phyloP scores from a whole-genome alignment of 2,797 vertebrate genomes.

The Denticeps clupeoides region DNA sequence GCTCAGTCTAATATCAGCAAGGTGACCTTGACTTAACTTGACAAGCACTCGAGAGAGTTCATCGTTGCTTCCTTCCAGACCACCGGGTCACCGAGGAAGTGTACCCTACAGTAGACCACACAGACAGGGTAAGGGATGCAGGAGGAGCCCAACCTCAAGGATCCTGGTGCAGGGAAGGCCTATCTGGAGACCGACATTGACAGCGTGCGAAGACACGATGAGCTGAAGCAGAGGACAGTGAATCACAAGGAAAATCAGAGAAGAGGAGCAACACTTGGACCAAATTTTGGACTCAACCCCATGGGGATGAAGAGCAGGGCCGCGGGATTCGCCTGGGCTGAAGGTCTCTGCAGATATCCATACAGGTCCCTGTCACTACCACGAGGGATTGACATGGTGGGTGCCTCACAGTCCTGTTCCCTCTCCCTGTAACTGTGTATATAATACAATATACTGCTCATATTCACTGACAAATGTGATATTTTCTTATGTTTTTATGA shows the following conservation, averaged over 20 bases:
- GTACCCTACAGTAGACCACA: slow-evolving; percentile 11
- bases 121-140: slow-evolving; percentile 21
- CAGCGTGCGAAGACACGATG: slow-evolving; percentile 37
- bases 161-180: slow-evolving; percentile 33
- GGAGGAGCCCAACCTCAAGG: slow-evolving; percentile 30
- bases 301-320: slow-evolving; percentile 20
- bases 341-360: slow-evolving; percentile 30
- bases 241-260: slow-evolving; percentile 12
- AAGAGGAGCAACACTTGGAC: slow-evolving; percentile 30
- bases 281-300: slow-evolving; percentile 39
- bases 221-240: slow-evolving; percentile 19
- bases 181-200: slow-evolving; percentile 47
- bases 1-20: too few relatives aligned
- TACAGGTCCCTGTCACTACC: slow-evolving; percentile 61
- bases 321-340: slow-evolving; percentile 14
- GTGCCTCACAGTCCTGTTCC: slow-evolving; percentile 19
- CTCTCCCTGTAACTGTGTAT: too few relatives aligned
- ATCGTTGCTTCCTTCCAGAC: too few relatives aligned
- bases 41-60: too few relatives aligned
- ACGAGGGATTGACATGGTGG: slow-evolving; percentile 69
- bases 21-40: too few relatives aligned
- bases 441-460: too few relatives aligned
- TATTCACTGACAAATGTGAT: too few relatives aligned
- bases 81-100: slow-evolving; percentile 14
- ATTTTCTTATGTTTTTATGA: too few relatives aligned